Conservation (phyloP, 2,797 vertebrate genomes). For the Spatula versicolor region DNA sequence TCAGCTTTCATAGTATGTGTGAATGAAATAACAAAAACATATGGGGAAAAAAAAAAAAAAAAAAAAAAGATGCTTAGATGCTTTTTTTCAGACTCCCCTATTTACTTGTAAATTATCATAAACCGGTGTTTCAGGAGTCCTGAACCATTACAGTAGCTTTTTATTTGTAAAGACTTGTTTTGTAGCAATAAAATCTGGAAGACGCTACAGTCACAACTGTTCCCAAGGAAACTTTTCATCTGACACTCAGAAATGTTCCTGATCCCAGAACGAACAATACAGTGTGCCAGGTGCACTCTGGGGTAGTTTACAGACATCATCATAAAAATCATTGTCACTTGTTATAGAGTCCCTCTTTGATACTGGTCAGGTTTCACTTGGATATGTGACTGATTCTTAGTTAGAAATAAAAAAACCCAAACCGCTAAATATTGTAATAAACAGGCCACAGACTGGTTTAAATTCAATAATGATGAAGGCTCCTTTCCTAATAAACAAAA, state of each 20-base stretch:
- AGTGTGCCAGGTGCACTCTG: background rate
- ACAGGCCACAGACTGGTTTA: background rate
- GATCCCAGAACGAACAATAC: background rate
- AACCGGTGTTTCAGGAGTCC: background rate
- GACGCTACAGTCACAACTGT: background rate
- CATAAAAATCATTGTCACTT: background rate
- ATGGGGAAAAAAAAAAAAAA: background rate
- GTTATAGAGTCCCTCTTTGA: background rate
- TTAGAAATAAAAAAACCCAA: background rate
- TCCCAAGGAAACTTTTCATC: background rate
- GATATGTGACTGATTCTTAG: background rate
- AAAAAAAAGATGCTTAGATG: background rate
- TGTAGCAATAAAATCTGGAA: background rate
- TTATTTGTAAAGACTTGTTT: background rate
- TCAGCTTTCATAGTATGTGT: background rate
- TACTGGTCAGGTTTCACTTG: background rate
- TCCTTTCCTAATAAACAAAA: background rate
- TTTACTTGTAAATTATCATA: background rate
- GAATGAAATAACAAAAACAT: background rate
- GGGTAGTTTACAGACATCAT: background rate
- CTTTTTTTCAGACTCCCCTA: background rate
- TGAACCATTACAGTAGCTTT: background rate
- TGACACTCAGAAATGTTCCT: background rate
- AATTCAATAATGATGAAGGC: background rate
- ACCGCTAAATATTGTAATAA: background rate